A percentile compares a stretch with the other conserved stretches of the same genome.
These are phyloP conservation scores for Bombus difficillimus DNA, from an alignment of 1,140 invertebrate genomes.

Conservation along the genomic window DNA sequence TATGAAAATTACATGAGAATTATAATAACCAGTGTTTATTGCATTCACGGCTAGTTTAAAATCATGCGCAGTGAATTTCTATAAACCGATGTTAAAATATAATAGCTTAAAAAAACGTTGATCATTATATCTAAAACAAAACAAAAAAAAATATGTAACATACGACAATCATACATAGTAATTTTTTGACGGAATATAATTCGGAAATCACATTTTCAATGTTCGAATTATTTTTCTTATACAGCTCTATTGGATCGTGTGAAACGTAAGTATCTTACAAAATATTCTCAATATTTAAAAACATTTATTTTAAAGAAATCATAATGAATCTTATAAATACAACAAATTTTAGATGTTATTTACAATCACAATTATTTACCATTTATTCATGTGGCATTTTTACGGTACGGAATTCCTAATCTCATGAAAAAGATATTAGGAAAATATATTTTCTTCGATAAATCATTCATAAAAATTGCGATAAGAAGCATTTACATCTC, in stretches of 20 bases:
- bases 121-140: constrained; percentile 9
- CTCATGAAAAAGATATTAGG: background rate
- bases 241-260: constrained; percentile 13
- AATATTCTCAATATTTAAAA: constrained; percentile 9
- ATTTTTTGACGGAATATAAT: constrained; percentile 4
- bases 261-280: constrained; percentile 37
- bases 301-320: background rate
- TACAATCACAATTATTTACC: background rate
- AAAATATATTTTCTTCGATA: constrained; percentile 25
- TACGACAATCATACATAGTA: constrained; percentile 36
- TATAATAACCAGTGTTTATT: constrained; percentile 17
- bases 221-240: constrained; percentile 18
- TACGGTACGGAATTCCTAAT: constrained; percentile 17
- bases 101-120: background rate
- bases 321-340: background rate
- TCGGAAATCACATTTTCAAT: constrained; percentile 24
- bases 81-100: constrained; percentile 26
- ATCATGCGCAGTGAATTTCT: constrained; percentile 31
- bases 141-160: constrained; percentile 2
- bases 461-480: constrained; percentile 9
- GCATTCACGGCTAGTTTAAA: constrained; percentile 29
- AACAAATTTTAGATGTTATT: background rate
- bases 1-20: constrained; percentile 45
- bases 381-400: constrained; percentile 31
- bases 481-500: constrained; percentile 1